These are phyloP conservation scores for human DNA, from an alignment of 2,113 vertebrate species.

Conservation along the genomic window GRCh38 chr7:35950001-35950500, in stretches of 20 bases:
- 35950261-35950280: not conserved
- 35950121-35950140: conserved; percentile 8
- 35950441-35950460: not conserved
- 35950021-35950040: conserved; percentile 96
- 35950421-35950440: not conserved
- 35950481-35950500: not conserved
- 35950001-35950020: conserved; percentile 98
- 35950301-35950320: not conserved
- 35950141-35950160: not conserved
- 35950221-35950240: not conserved
- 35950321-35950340: not conserved
- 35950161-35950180: not conserved
- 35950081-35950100: not conserved
- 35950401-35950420: not conserved
- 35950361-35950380: not conserved
- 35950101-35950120: not conserved
- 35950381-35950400: not conserved
- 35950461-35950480: not conserved
- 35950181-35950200: not conserved
- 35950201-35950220: conserved; percentile 33
- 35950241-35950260: not conserved
- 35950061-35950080: not conserved
- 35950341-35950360: not conserved
- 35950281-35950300: not conserved
- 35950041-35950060: not conserved